Conservation (phyloP, 2,888 invertebrate species). For the Tetropium fuscum region DNA sequence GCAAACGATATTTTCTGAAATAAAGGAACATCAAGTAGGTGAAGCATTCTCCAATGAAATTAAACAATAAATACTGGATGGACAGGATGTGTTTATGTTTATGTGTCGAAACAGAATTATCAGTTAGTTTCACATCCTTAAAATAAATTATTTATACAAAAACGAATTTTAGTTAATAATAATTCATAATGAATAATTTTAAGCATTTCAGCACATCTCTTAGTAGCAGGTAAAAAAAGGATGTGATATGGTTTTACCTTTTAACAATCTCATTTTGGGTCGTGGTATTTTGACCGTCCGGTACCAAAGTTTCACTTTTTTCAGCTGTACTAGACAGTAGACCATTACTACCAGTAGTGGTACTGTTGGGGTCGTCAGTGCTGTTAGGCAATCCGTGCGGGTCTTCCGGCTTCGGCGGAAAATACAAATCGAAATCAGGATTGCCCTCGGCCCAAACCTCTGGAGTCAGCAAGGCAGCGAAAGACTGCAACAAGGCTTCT, state of each 20-base stretch:
- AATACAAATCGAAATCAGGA: constrained; percentile 25
- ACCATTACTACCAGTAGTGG: constrained; percentile 14
- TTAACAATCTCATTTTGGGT: constrained; percentile 3
- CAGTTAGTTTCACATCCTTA: no score
- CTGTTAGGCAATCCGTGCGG: neutral
- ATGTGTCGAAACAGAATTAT: no score
- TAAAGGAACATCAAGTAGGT: constrained; percentile 23
- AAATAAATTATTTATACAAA: no score
- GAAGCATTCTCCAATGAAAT: no score
- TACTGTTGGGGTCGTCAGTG: constrained; percentile 24
- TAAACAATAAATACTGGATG: no score
- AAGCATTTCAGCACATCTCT: no score
- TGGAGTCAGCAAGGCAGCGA: constrained; percentile 67
- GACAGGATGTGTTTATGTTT: no score
- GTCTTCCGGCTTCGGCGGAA: neutral
- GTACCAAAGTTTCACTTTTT: constrained; percentile 1
- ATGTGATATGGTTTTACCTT: constrained; percentile 11
- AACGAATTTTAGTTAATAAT: no score
- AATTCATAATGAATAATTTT: no score
- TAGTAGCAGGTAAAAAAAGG: constrained; percentile 6
- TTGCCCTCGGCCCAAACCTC: constrained; percentile 45
- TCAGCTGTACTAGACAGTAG: constrained; percentile 3
- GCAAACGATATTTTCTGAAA: constrained; percentile 41
- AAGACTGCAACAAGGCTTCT: constrained; percentile 68
- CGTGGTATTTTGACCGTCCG: constrained; percentile 1